Evolutionary conservation across 2,888 invertebrate genomes (phyloP), one percentile per base, ranked within the genome.

Genomic region (Hetaerina titia): DNA sequence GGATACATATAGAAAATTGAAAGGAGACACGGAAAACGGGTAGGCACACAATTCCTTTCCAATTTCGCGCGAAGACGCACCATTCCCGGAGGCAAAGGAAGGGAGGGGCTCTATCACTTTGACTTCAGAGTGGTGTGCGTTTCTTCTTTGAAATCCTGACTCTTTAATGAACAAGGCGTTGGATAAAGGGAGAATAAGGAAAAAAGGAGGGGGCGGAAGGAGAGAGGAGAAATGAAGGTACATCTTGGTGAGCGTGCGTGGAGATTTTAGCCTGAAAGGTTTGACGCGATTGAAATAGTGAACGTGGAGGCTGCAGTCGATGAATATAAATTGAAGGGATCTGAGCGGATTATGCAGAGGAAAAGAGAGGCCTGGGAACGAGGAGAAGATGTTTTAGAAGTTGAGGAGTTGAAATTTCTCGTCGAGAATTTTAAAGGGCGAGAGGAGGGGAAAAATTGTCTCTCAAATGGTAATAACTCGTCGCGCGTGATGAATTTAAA

Each of bases 261-360:
- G 92, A 74, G 69, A 90, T 90, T 90, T 63, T 90, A 92, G 92
- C 64, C 69, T 56, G 31, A 5, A 69, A 56, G 64, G 90, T 64
- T 90, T 90, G 90, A 90, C 90, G 90, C 63, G 92, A 92, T 69
- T 92, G 92, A 92, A 92, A 92, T 92, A 56, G 90, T 81, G 81
- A 81, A 31, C 81, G 63, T 45, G 64, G 90, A 69, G 92, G 81
- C 81, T 56, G 92, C 25, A 69, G 92, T 92, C 92, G 92, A 92
- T 92, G 92, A 92, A 92, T 92, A 92, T 92, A 92, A 92, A 92
- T 92, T 69, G 92, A 92, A 92, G 92, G 92, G 92, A 92, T 92
- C 64, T 69, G 92, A 69, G 69, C 57, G 92, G 92, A 92, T 92
- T 92, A 92, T 31, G 92, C 64, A 17, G 57, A 19, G 69, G 69